Evolutionary conservation across 2,888 invertebrate genomes (phyloP).

Genomic region (Branchipolynoe longqiensis): DNA sequence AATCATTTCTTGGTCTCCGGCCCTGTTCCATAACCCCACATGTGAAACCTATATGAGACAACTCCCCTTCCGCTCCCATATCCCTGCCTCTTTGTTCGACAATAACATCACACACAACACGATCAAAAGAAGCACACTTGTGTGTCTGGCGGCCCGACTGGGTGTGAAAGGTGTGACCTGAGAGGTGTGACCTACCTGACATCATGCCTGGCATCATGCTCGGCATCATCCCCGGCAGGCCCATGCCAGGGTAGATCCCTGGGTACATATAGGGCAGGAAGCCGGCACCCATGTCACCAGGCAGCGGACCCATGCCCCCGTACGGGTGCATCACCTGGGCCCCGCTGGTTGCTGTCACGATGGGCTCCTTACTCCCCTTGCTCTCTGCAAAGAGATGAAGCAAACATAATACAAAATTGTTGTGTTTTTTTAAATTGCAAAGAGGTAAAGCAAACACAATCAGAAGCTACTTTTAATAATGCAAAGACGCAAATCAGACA

Average conservation of each 20-base stretch:
- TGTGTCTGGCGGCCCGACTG: no score
- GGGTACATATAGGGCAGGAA: constrained; percentile 82
- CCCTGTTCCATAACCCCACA: no score
- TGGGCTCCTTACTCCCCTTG: constrained; percentile 33
- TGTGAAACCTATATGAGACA: no score
- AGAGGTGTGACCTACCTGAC: constrained; percentile 80
- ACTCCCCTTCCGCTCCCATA: no score
- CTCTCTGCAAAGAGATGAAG: constrained; percentile 22
- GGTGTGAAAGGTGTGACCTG: no score
- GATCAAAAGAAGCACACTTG: no score
- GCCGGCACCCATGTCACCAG: constrained; percentile 72
- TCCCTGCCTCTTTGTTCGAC: no score
- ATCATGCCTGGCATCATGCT: constrained; percentile 82
- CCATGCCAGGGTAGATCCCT: constrained; percentile 80
- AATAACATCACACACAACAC: no score
- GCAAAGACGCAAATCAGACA: no score
- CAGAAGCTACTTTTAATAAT: no score
- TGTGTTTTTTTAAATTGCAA: neutral
- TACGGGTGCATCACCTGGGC: constrained; percentile 75
- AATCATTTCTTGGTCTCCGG: no score
- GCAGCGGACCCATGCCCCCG: constrained; percentile 74
- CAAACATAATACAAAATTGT: neutral
- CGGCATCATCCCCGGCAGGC: constrained; percentile 84
- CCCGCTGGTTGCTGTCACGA: constrained; percentile 54
- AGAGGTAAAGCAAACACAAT: no score